Evolutionary conservation across 2,797 vertebrate species (phyloP), one percentile per base, ranked within the genome.

Genomic region (Erithacus rubecula): DNA sequence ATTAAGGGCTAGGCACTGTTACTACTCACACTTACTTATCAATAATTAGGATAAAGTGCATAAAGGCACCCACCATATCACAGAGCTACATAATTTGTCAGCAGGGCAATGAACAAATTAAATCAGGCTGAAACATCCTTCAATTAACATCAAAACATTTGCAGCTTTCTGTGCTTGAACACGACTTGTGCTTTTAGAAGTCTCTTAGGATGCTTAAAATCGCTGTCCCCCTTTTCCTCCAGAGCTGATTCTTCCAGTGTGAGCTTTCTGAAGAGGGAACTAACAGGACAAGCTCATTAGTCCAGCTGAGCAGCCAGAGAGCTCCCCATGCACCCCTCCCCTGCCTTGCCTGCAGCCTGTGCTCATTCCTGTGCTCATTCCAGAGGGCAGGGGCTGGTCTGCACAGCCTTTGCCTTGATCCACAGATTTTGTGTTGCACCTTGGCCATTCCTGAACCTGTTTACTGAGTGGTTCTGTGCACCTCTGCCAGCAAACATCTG

Each of bases 131-230:
- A 87, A 94, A 86, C 32, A 78, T 53, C 46, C 69, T 81, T 85
- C 69, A 93, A 52, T 93, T 95, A 91, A 90, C 62, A 90, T 91
- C 69, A 93, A 89, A 93, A 81, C 69, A 64, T 90, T 90, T 51
- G 62, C 69, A 64, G 58, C 43, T 90, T 43, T 58, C 43, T 4
- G 8, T 65, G 65, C 71, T 77, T 37, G 88, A 56, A 83, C 70
- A 74, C 0, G 3, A 53, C 65, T 81, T 64, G n/a, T 39, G 80
- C 88, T 91, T 90, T 93, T 76, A 81, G 41, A 72, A 92, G 59
- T 86, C 92, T 94, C 88, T 32, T 14, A 90, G 77, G 80, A 51
- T 30, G 12, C 30, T 72, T 36, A 19, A 76, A 91, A 70, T 34
- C 14, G 16, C 72, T 65, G 65, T 69, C 58, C 51, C 16, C 4